Base-by-base conservation (phyloP, 2,113 vertebrate genomes). In the Ondatra zibethicus region DNA sequence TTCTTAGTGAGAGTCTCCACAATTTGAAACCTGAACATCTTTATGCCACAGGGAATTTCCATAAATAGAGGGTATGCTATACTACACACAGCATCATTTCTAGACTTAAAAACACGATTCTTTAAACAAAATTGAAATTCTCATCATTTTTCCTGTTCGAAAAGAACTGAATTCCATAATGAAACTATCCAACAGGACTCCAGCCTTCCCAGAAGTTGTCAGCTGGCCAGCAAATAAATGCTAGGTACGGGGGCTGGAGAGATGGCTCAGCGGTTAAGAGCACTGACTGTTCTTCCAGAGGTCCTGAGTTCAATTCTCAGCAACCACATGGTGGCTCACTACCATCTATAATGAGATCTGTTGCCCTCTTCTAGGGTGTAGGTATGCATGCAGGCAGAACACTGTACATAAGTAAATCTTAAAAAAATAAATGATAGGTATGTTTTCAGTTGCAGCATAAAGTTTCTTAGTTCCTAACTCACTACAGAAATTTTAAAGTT, bases 11-110 rank as follows among this genome's bases (percentile, higher is more conserved):
- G 81, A 73, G 72, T 52, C 4, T 11, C 47, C 29, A 36, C 63
- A 91, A n/a, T 66, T 89, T 94, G 88, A 96, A 92, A 77, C 36
- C 39, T 91, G 68, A 29, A 47, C 21, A 91, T 81, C 7, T 96
- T 94, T 86, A 68, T 95, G 45, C 52, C 63, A 55, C 19, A 55
- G 12, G 13, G 17, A 93, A 31, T 94, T 91, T 93, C 36, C 50
- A 39, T 61, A 45, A 72, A 76, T 58, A 13, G 27, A 88, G 72
- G 91, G 88, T 5, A 63, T 31, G 91, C 93, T 88, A 85, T 9
- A 88, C 52, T 92, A 58, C 42, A 17, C 11, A 76, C 19, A 52
- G 7, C 65, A 33, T 63, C n/a, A 93, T 88, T 89, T 91, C 23
- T 94, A 87, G 36, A 63, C 77, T 84, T 42, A 66, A 68, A 65